Conservation (phyloP, 2,888 invertebrate genomes). For the Anorthoa munda region DNA sequence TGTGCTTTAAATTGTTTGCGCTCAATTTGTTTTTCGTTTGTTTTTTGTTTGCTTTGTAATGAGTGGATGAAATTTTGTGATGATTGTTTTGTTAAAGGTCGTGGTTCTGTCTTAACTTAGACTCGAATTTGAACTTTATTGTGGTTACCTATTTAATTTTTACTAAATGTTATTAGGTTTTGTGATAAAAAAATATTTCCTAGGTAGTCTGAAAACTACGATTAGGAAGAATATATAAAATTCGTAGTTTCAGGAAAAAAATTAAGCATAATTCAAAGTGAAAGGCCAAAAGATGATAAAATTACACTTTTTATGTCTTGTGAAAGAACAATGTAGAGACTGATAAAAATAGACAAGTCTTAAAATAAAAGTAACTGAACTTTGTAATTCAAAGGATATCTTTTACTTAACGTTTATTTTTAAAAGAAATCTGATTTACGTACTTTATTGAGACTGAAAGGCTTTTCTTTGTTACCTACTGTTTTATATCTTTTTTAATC, state of each 20-base stretch:
- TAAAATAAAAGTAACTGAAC: slow-evolving; percentile 24
- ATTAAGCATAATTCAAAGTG: no score
- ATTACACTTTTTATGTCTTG: no score
- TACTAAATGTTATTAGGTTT: not conserved
- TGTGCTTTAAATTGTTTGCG: slow-evolving; percentile 73
- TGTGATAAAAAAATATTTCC: not conserved
- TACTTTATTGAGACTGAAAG: slow-evolving; percentile 42
- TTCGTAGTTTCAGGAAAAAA: not conserved
- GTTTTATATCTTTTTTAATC: not conserved
- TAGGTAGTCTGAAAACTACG: not conserved
- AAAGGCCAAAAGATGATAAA: not conserved
- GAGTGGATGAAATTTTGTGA: slow-evolving; percentile 27
- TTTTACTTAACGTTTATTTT: slow-evolving; percentile 35
- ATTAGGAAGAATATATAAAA: not conserved
- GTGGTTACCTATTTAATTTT: not conserved
- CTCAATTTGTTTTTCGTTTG: slow-evolving; percentile 73
- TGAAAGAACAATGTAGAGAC: not conserved
- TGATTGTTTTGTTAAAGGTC: slow-evolving; percentile 14
- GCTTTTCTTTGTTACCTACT: slow-evolving; percentile 20
- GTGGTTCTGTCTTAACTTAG: not conserved
- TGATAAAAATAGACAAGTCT: slow-evolving; percentile 19
- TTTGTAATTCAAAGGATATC: slow-evolving; percentile 32
- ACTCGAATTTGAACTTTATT: no score
- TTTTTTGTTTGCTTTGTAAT: slow-evolving; percentile 56
- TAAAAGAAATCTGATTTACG: slow-evolving; percentile 41